A percentile compares a stretch with the other conserved stretches of the same genome.
Conservation (phyloP, 92 coral and sea anemone genomes). For the Galaxea fascicularis region DNA sequence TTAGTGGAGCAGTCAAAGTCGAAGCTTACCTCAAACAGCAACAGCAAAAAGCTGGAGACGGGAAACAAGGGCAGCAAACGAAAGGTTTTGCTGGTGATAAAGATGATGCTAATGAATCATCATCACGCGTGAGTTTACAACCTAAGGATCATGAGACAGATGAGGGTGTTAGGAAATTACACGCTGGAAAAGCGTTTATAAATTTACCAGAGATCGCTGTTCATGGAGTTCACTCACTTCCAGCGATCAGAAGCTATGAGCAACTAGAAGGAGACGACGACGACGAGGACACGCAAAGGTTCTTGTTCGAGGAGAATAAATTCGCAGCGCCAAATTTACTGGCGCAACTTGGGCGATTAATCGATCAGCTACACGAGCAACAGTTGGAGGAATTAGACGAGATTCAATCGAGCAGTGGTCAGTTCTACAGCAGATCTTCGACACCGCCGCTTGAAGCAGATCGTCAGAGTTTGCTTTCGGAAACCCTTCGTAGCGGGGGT, state of each 20-base stretch:
- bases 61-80: slow-evolving; percentile 11
- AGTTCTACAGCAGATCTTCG: slow-evolving; percentile 35
- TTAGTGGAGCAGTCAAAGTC: slow-evolving; percentile 96
- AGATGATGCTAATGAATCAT: slow-evolving; percentile 22
- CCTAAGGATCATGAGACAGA: slow-evolving; percentile 65
- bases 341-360: slow-evolving; percentile 88
- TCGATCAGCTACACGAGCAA: slow-evolving; percentile 82
- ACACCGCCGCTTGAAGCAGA: slow-evolving; percentile 37
- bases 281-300: slow-evolving; percentile 96
- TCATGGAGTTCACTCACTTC: slow-evolving; percentile 53
- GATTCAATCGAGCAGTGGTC: slow-evolving; percentile 65
- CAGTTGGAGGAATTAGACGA: slow-evolving; percentile 86
- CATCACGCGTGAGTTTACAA: slow-evolving; percentile 22
- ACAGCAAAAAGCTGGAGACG: slow-evolving; percentile 77
- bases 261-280: slow-evolving; percentile 92
- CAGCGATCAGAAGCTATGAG: slow-evolving; percentile 76
- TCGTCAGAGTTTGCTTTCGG: slow-evolving; percentile 44
- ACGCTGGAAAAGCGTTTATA: slow-evolving; percentile 34
- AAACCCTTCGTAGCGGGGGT: slow-evolving; percentile 68
- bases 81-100: slow-evolving; percentile 30
- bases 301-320: slow-evolving; percentile 95
- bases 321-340: slow-evolving; percentile 97
- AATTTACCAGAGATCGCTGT: slow-evolving; percentile 72
- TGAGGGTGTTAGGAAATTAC: slow-evolving; percentile 58
- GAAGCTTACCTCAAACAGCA: slow-evolving; percentile 97